Evolutionary conservation across 1,140 invertebrate genomes (phyloP).

Genomic region (Metopolophium dirhodum): DNA sequence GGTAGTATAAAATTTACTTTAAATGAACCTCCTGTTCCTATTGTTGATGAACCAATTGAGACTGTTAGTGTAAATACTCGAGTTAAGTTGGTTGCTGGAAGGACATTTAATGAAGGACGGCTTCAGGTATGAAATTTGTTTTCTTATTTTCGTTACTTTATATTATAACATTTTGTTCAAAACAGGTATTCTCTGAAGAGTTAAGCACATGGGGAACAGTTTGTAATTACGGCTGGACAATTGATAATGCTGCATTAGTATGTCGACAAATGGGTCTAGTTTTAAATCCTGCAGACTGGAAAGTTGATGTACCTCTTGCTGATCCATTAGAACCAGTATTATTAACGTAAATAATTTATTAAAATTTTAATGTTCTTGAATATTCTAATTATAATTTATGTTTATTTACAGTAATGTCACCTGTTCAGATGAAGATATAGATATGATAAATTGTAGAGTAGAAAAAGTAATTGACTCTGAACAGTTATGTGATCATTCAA

Average conservation of each 20-base stretch:
- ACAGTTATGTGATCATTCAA: constrained; percentile 86
- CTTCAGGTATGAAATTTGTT: constrained; percentile 70
- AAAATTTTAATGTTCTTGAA: not conserved
- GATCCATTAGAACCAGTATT: constrained; percentile 79
- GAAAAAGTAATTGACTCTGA: constrained; percentile 79
- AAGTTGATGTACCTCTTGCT: constrained; percentile 79
- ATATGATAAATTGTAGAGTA: constrained; percentile 86
- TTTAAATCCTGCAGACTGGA: constrained; percentile 92
- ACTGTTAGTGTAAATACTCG: constrained; percentile 67
- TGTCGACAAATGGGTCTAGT: constrained; percentile 95
- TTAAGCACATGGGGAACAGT: constrained; percentile 93
- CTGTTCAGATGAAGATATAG: constrained; percentile 90
- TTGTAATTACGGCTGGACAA: constrained; percentile 95
- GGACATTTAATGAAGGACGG: constrained; percentile 77
- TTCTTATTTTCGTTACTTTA: constrained; percentile 15
- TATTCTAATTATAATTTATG: not conserved
- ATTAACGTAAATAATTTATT: constrained; percentile 65
- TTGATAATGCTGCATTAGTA: constrained; percentile 88
- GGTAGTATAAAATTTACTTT: constrained; percentile 80
- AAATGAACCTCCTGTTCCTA: constrained; percentile 72
- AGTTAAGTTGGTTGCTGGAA: constrained; percentile 78
- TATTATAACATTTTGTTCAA: not conserved
- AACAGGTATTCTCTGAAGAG: constrained; percentile 60
- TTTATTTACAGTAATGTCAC: constrained; percentile 76
- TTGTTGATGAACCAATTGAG: constrained; percentile 66